phyloP scores from a whole-genome alignment of 1,140 invertebrate species.

The Drosophila serrata region DNA sequence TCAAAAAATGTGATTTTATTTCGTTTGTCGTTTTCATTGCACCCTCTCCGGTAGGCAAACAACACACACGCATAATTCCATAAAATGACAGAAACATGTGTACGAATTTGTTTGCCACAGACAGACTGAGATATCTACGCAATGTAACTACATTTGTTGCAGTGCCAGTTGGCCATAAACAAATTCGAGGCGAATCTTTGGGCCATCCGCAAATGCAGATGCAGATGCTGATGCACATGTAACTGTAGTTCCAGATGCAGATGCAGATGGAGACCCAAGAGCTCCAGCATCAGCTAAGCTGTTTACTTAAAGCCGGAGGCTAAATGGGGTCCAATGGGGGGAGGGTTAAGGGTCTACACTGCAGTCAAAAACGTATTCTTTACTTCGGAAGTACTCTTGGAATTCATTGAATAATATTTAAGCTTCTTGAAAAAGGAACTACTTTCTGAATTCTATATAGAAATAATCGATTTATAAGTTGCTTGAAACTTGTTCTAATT shows the following conservation, averaged over 20 bases:
- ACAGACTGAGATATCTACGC: constrained; percentile 38
- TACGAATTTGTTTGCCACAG: constrained; percentile 75
- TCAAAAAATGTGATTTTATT: constrained; percentile 74
- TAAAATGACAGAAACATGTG: constrained; percentile 83
- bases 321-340: constrained; percentile 10
- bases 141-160: constrained; percentile 57
- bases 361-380: background rate
- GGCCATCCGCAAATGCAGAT: constrained; percentile 27
- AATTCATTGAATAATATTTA: background rate
- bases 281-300: constrained; percentile 62
- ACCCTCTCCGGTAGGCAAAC: background rate
- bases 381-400: rapidly evolving
- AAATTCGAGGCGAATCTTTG: constrained; percentile 65
- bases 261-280: constrained; percentile 18
- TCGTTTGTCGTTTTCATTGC: constrained; percentile 67
- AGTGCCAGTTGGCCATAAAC: constrained; percentile 71
- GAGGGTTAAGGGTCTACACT: background rate
- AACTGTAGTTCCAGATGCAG: constrained; percentile 24
- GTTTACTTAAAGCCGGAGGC: constrained; percentile 62
- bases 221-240: constrained; percentile 34
- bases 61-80: constrained; percentile 64
- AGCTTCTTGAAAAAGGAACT: background rate
- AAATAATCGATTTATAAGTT: too few species aligned
- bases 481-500: background rate
- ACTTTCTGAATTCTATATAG: background rate